Conservation (phyloP, 2,113 vertebrate species). For the Rhagologus leucostigma region DNA sequence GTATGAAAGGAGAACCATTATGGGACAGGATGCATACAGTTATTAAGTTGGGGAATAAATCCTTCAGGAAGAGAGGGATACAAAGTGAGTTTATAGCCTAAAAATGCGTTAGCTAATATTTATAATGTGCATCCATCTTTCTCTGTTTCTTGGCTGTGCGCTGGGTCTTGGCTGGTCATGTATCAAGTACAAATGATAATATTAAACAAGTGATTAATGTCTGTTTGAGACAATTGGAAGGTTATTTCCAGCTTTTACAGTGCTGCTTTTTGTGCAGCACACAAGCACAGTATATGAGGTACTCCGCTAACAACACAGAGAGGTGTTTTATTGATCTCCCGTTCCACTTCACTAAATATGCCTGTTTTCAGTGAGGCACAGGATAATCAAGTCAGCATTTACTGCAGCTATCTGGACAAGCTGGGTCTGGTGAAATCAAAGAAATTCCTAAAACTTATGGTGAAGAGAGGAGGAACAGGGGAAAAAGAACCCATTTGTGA, state of each 20-base stretch:
- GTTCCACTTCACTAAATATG: neutral
- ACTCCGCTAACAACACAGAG: neutral
- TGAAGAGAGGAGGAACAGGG: neutral
- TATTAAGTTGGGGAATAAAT: neutral
- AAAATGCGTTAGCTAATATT: neutral
- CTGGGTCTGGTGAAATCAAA: neutral
- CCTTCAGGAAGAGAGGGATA: neutral
- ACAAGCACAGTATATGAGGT: neutral
- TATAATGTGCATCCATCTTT: neutral
- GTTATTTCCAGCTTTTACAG: neutral
- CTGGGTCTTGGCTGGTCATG: neutral
- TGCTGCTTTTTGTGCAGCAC: neutral
- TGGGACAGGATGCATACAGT: neutral
- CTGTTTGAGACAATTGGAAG: neutral
- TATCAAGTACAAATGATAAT: neutral
- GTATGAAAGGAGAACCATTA: neutral
- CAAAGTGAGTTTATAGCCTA: neutral
- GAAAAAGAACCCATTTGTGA: neutral
- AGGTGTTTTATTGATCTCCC: conserved; percentile 21
- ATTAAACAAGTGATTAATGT: neutral
- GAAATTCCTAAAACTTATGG: neutral
- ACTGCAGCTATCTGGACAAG: neutral
- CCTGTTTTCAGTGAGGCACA: neutral
- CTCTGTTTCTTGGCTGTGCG: neutral
- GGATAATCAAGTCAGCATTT: neutral